Percentiles rank a stretch among this genome's conserved stretches.
Evolutionary conservation across 37 sponge, comb jelly and placozoan species (phyloP).

Genomic region (Trichoplax adhaerens): DNA sequence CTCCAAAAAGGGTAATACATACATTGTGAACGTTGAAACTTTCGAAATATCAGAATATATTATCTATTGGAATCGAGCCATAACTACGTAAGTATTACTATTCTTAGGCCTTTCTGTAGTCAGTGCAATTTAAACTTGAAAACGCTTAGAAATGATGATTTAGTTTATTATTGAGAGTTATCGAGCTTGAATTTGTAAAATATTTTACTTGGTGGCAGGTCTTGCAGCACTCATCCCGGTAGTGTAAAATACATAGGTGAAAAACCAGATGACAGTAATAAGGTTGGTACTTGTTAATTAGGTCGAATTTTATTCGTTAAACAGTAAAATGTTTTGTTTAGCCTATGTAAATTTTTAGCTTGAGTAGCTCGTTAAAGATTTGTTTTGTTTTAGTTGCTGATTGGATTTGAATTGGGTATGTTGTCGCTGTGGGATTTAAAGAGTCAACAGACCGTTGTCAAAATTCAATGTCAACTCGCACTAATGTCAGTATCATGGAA

Average conservation of each 20-base stretch:
- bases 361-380: too few species aligned
- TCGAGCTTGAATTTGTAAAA: not conserved
- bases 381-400: too few species aligned
- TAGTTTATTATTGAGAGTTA: not conserved
- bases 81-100: not conserved
- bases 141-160: not conserved
- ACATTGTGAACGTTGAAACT: constrained; percentile 25
- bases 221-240: too few species aligned
- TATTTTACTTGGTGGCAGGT: not conserved
- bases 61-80: constrained; percentile 35
- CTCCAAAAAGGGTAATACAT: constrained; percentile 38
- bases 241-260: too few species aligned
- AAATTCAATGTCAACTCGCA: not conserved
- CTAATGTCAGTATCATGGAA: constrained; percentile 31
- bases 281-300: constrained; percentile 1
- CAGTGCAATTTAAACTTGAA: not conserved
- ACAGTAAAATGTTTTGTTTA: not conserved
- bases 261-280: too few species aligned
- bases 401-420: too few species aligned
- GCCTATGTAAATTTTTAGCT: not conserved
- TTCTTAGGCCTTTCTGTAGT: not conserved
- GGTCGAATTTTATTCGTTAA: not conserved
- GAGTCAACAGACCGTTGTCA: too few species aligned
- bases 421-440: too few species aligned
- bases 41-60: constrained; percentile 35